Conservation (phyloP, 1,140 invertebrate genomes). For the Neelides sp. region DNA sequence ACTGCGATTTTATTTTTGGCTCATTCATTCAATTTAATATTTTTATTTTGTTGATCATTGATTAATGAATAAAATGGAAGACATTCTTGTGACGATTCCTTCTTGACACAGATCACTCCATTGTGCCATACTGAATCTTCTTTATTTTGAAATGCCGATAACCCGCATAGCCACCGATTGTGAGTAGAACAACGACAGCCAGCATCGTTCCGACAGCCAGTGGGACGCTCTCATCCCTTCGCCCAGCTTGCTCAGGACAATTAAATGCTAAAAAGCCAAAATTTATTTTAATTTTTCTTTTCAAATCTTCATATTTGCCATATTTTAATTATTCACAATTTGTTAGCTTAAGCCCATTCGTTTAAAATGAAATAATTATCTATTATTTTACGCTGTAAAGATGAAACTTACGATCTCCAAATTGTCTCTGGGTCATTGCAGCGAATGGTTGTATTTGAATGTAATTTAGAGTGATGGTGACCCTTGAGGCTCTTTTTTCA, state of each 20-base stretch:
- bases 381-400: too few relatives aligned
- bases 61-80: not conserved
- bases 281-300: too few relatives aligned
- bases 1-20: not conserved
- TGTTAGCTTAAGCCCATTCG: too few relatives aligned
- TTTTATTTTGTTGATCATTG: not conserved
- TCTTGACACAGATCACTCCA: constrained; percentile 52
- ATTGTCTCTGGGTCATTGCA: constrained; percentile 27
- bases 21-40: not conserved
- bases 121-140: constrained; percentile 81
- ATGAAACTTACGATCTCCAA: constrained; percentile 24
- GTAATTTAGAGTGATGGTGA: constrained; percentile 22
- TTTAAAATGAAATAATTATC: too few relatives aligned
- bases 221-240: constrained; percentile 64
- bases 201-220: constrained; percentile 71
- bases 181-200: constrained; percentile 61
- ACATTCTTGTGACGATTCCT: not conserved
- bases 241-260: constrained; percentile 31
- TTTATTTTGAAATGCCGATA: constrained; percentile 76
- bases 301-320: too few relatives aligned
- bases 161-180: constrained; percentile 70
- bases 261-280: constrained; percentile 24
- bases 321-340: too few relatives aligned
- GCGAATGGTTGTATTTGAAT: constrained; percentile 31
- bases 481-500: constrained; percentile 17